phyloP scores from a whole-genome alignment of 2,113 vertebrate species.

The Tenrec ecaudatus region DNA sequence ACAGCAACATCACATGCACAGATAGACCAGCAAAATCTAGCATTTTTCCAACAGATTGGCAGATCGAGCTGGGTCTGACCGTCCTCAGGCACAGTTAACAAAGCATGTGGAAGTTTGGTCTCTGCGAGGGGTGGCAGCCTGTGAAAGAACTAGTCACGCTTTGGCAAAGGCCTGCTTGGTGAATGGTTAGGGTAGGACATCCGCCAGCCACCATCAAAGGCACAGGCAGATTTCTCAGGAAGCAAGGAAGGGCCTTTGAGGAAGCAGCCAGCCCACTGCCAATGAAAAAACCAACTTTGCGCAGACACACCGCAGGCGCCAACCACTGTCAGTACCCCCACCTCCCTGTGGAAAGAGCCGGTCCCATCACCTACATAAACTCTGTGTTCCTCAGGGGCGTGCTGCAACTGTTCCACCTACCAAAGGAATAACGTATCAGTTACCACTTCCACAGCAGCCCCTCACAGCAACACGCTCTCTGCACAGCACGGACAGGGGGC shows the following conservation, averaged over 20 bases:
- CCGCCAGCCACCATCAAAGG: background rate
- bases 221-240: background rate
- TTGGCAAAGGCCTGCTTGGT: background rate
- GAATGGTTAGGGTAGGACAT: background rate
- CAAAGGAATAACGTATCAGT: slow-evolving; percentile 87
- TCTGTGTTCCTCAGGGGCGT: slow-evolving; percentile 94
- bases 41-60: slow-evolving; percentile 60
- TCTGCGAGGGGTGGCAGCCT: slow-evolving; percentile 35
- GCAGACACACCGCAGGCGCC: slow-evolving; percentile 34
- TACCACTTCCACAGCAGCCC: slow-evolving; percentile 41
- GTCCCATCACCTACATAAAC: slow-evolving; percentile 92
- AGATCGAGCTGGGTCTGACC: background rate
- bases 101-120: slow-evolving; percentile 39
- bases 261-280: background rate
- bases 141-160: background rate
- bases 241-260: background rate
- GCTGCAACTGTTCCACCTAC: slow-evolving; percentile 96
- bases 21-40: slow-evolving; percentile 29
- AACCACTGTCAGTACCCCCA: slow-evolving; percentile 44
- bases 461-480: background rate
- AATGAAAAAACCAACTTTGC: slow-evolving; percentile 6
- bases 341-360: background rate
- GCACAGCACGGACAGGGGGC: background rate
- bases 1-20: slow-evolving; percentile 64
- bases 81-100: background rate